Evolutionary conservation across 2,888 invertebrate genomes (phyloP), one percentile per base, ranked within the genome.

Genomic region (Lepetodrilus schrolli): DNA sequence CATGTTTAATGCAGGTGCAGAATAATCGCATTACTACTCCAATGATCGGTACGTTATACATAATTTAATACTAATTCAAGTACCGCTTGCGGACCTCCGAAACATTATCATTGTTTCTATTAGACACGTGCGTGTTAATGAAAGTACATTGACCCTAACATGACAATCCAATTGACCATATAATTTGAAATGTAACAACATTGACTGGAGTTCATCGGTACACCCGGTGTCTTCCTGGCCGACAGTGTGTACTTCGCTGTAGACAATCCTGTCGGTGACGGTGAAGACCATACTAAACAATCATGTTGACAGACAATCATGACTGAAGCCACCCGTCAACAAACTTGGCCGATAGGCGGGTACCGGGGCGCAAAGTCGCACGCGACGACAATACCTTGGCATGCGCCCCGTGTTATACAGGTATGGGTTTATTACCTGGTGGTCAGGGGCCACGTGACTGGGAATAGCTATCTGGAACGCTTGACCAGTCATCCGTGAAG

Each of bases 391-490:
- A 58, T 23, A 10, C 30, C 30, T 10, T 30, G 58, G 34, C 58
- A 58, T 34, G 58, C 30, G 58, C 10, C 34, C 13, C 17, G 30
- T 58, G 26, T 58, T n/a, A 58, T 58, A 30, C 58, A 58, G 58
- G 58, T 58, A 58, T 26, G 26, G 13, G 30, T 58, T 58, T 58
- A 58, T 58, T 58, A 58, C 58, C 58, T 58, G 58, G 26, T 30
- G 58, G 58, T 58, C 58, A 58, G 58, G 34, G 58, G 58, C 26
- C 58, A 58, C 58, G 58, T 30, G 58, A 26, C 58, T 17, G 58
- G n/a, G 26, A 17, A 13, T 58, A 17, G 34, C 30, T 30, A 23
- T 30, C 58, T n/a, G 34, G 7, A n/a, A 58, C 58, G 58, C 58
- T 58, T 58, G 58, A 58, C 58, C 58, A 58, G 34, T 17, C 58